Evolutionary conservation across 2,113 vertebrate genomes (phyloP), one percentile per base, ranked within the genome.

Genomic region (Vidua chalybeata): DNA sequence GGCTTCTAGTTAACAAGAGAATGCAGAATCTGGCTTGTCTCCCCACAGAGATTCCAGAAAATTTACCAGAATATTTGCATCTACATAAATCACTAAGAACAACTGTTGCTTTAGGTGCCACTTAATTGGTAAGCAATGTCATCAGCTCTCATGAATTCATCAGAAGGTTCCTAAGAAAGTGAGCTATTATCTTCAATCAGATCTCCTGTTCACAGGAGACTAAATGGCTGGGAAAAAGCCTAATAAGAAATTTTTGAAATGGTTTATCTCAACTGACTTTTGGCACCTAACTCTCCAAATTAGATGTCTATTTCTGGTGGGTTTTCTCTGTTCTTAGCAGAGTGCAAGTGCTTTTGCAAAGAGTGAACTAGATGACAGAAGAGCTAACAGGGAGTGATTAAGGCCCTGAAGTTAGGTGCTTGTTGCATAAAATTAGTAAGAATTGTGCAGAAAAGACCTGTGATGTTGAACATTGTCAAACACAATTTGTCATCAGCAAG

Each of bases 51-150:
- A 73, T 86, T 86, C 67, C 79, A 91, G 64, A 68, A 62, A 85
- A 85, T 54, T 90, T 85, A 59, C 87, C 78, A 94, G 87, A 85
- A 82, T 67, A 91, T 90, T 93, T 95, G 74, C 63, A 90, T 90
- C 63, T 76, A 52, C 33, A 35, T 88, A 93, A 87, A 94, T 78
- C 80, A 72, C 41, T 84, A 76, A 75, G 54, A 76, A 78, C 13
- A 87, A 78, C 64, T n/a, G 18, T 77, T 84, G 63, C 59, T 94
- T 69, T 81, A 89, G 94, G 79, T 95, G 78, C 33, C 66, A 51
- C 31, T 79, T 26, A 4, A 80, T 83, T 37, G 24, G 15, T 59
- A 85, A 89, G 41, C 54, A 80, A 68, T 37, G 27, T 21, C 46
- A 76, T 68, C 22, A 54, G 49, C 13, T 73, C 61, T 74, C 43